Conservation (phyloP, 35 echinoderm and acorn worm genomes). For the Apostichopus japonicus region DNA sequence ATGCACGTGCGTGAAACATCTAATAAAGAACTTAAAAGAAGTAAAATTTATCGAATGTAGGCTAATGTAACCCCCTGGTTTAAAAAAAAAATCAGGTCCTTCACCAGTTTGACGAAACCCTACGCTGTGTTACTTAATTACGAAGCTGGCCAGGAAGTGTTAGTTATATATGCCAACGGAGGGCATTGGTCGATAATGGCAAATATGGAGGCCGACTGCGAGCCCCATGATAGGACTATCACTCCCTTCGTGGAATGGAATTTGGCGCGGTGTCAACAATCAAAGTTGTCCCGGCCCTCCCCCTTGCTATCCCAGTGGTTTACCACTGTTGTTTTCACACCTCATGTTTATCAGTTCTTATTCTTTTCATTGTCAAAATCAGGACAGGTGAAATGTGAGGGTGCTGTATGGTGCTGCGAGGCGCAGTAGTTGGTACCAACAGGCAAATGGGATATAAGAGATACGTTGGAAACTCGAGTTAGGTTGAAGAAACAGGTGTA, state of each 20-base stretch:
- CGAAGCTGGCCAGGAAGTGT: not conserved
- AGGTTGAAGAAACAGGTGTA: slow-evolving; percentile 23
- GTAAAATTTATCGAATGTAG: not conserved
- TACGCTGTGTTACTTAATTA: not conserved
- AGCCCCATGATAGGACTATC: not conserved
- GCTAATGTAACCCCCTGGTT: not conserved
- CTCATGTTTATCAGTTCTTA: slow-evolving; percentile 17
- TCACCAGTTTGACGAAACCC: not conserved
- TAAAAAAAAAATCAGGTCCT: not conserved
- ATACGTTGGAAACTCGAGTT: not conserved
- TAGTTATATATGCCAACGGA: slow-evolving; percentile 36
- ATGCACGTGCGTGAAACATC: too few species aligned
- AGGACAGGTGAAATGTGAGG: slow-evolving; percentile 16
- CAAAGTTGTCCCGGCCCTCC: not conserved
- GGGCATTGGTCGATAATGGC: slow-evolving; percentile 12
- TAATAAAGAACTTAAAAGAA: too few species aligned
- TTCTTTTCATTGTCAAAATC: not conserved
- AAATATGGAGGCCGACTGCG: not conserved
- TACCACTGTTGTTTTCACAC: slow-evolving; percentile 36
- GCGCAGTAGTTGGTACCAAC: slow-evolving; percentile 22
- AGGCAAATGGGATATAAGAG: not conserved
- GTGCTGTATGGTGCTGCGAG: slow-evolving; percentile 23
- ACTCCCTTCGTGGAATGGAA: slow-evolving; percentile 26
- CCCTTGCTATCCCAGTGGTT: slow-evolving; percentile 34
- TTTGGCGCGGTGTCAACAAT: slow-evolving; percentile 25